Evolutionary conservation across 1,140 invertebrate genomes (phyloP).

Genomic region (Drosophila subpulchrella): DNA sequence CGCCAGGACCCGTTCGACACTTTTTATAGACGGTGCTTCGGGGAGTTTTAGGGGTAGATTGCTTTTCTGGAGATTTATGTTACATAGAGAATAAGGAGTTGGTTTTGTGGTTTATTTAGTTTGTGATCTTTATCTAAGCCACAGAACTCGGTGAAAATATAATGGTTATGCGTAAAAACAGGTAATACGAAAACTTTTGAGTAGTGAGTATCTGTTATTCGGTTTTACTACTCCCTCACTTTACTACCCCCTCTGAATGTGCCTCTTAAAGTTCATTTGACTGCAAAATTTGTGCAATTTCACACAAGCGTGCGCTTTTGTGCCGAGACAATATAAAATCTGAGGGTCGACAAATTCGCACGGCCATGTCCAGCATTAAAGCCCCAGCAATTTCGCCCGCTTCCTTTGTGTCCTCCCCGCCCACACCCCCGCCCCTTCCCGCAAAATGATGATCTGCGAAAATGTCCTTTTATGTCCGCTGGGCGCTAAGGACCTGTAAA

Average conservation of each 20-base stretch:
- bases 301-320: conserved; percentile 28
- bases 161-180: too few species aligned
- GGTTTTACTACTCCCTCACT: not conserved
- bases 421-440: conserved; percentile 3
- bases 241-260: not conserved
- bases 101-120: too few species aligned
- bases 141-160: too few species aligned
- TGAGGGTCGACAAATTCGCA: conserved; percentile 40
- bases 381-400: conserved; percentile 49
- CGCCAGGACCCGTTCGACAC: conserved; percentile 14
- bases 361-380: conserved; percentile 47
- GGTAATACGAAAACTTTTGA: too few species aligned
- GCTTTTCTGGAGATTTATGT: not conserved
- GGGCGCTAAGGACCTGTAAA: conserved; percentile 66
- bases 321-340: conserved; percentile 46
- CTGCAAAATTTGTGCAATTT: conserved; percentile 57
- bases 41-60: conserved; percentile 2
- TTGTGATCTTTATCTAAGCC: too few species aligned
- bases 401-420: conserved; percentile 41
- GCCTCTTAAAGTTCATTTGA: conserved; percentile 50
- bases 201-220: not conserved
- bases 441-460: conserved; percentile 74
- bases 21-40: conserved; percentile 16
- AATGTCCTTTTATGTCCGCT: conserved; percentile 61
- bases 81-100: not conserved